Conservation (phyloP, 2,113 vertebrate species). For the Grammomys surdaster region DNA sequence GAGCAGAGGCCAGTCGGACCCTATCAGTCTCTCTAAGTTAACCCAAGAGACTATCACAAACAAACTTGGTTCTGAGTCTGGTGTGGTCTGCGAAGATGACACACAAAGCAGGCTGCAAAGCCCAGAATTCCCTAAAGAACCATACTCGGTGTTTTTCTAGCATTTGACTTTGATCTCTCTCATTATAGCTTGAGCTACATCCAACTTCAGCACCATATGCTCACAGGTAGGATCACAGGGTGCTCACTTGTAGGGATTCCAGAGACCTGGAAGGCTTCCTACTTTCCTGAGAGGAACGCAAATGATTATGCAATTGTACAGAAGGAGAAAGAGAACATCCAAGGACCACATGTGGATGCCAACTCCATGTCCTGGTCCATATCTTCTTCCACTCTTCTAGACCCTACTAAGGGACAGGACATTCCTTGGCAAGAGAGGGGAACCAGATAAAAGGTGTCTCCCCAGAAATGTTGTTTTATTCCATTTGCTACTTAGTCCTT, state of each 20-base stretch:
- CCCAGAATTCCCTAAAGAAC: neutral
- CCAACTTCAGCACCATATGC: neutral
- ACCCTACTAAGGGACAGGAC: neutral
- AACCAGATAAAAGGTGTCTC: neutral
- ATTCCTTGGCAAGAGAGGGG: neutral
- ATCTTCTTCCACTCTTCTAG: neutral
- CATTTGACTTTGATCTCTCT: neutral
- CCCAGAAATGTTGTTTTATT: neutral
- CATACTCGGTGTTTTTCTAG: neutral
- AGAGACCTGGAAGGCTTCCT: neutral
- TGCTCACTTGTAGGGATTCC: neutral
- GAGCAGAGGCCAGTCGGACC: neutral
- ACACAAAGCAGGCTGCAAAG: neutral
- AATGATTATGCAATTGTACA: neutral
- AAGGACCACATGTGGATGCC: neutral
- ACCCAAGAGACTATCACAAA: neutral
- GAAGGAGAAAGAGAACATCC: neutral
- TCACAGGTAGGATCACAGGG: neutral
- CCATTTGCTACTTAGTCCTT: neutral
- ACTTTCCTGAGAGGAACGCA: neutral
- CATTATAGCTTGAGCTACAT: neutral
- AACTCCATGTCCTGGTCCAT: neutral
- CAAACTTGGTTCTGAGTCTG: neutral
- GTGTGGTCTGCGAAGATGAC: neutral
- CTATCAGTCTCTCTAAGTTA: too few species aligned